phyloP scores from a whole-genome alignment of 2,797 vertebrate genomes.

The Pseudotriccus pelzelni region DNA sequence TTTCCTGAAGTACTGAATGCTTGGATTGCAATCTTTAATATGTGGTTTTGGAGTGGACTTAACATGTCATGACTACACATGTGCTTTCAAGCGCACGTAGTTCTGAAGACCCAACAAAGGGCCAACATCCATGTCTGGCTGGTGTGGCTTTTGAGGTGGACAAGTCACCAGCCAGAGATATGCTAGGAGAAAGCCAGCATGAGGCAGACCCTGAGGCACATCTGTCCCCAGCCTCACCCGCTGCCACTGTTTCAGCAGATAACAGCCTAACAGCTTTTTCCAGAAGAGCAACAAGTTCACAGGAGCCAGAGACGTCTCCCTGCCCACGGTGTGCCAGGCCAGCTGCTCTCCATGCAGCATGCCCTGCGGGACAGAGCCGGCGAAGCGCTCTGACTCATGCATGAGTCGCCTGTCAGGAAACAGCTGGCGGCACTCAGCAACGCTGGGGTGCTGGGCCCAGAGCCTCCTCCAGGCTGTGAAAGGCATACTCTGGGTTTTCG shows the following conservation, averaged over 20 bases:
- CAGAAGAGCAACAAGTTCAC: not conserved
- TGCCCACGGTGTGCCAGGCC: rapidly evolving
- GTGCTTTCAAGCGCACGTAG: not conserved
- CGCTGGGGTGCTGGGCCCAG: not conserved
- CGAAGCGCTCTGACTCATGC: rapidly evolving
- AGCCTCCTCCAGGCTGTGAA: not conserved
- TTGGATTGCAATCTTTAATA: not conserved
- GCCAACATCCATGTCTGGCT: not conserved
- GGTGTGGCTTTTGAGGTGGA: not conserved
- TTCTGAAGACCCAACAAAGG: not conserved
- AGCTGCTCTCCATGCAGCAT: not conserved
- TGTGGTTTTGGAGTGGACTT: not conserved
- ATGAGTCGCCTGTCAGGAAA: not conserved
- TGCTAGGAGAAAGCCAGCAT: not conserved
- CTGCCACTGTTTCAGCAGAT: not conserved
- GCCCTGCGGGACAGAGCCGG: rapidly evolving
- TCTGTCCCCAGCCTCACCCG: rapidly evolving
- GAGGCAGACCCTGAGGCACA: not conserved
- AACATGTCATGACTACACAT: rapidly evolving
- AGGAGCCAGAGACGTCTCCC: not conserved
- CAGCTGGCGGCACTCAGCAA: not conserved
- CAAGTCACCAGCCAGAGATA: rapidly evolving
- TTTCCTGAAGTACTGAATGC: not conserved
- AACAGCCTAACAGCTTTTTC: not conserved
- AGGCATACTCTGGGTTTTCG: not conserved